Evolutionary conservation across 2,797 vertebrate species (phyloP), one percentile per base, ranked within the genome.

Genomic region (Rhabdophis nuchalis): DNA sequence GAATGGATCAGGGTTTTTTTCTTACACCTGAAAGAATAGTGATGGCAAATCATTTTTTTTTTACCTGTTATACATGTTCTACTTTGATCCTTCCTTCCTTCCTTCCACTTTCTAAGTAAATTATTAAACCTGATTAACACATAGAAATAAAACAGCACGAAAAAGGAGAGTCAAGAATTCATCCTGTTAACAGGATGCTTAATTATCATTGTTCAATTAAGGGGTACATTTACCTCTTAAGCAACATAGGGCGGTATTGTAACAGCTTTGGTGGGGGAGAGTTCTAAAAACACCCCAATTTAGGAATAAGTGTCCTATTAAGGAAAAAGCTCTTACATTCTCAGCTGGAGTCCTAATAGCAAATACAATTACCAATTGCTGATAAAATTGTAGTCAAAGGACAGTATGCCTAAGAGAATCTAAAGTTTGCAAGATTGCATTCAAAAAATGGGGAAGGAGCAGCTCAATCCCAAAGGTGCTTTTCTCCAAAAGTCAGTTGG

Each of bases 241-340:
- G 60, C 46, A 89, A 91, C 36, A 77, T 87, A 88, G 93, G 54
- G 9, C 36, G 23, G 86, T 87, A 56, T 25, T 82, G 72, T 41
- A 82, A 82, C 72, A 46, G 72, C n/a, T 87, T 87, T 87, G 86
- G 16, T 20, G 53, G 27, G 86, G 53, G n/a, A 27, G 23, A 41
- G 54, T 87, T 87, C 54, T 87, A 57, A 56, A 87, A 87, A 36
- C 86, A 25, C 54, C 86, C 54, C 86, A 57, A 56, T 36, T 32
- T 57, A 89, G 25, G n/a, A 18, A 56, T 41, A 36, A 20, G 9
- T 2, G 0, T 90, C 20, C 16, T 85, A 4, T 53, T 0, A 1
- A 9, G 91, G 32, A 82, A 61, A 61, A 92, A 93, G 4, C n/a
- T 95, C 32, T 41, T 86, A 58, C 46, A 52, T n/a, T 50, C 88